phyloP scores from a whole-genome alignment of 2,797 vertebrate genomes.

The Acropternis orthonyx region DNA sequence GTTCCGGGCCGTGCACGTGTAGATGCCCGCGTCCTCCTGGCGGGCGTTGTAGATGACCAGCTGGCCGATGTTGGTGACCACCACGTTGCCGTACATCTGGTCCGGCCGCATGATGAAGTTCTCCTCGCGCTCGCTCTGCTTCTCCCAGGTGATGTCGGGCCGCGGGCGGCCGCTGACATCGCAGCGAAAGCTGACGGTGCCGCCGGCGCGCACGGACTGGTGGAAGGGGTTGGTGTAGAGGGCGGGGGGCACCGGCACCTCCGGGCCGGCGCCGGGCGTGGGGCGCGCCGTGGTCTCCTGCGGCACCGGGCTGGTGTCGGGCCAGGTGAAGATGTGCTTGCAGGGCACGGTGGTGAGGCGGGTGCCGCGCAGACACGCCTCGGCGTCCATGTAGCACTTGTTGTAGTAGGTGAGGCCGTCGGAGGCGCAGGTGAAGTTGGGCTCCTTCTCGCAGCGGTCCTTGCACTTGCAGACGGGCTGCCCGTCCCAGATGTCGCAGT shows the following conservation, averaged over 20 bases:
- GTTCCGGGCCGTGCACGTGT: slow-evolving; percentile 91
- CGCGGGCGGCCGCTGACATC: slow-evolving; percentile 86
- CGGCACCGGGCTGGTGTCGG: slow-evolving; percentile 85
- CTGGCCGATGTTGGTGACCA: slow-evolving; percentile 96
- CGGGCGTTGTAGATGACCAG: slow-evolving; percentile 93
- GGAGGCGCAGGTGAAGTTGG: slow-evolving; percentile 94
- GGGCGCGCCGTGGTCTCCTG: slow-evolving; percentile 86
- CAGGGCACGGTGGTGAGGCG: slow-evolving; percentile 87
- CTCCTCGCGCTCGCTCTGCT: slow-evolving; percentile 86
- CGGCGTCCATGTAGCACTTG: slow-evolving; percentile 96
- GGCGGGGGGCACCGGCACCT: slow-evolving; percentile 81
- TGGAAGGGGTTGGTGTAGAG: slow-evolving; percentile 91
- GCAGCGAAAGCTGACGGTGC: slow-evolving; percentile 93
- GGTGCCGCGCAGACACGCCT: slow-evolving; percentile 89
- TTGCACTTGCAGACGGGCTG: slow-evolving; percentile 95
- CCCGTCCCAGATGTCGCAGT: slow-evolving; percentile 94
- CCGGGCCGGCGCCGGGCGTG: slow-evolving; percentile 78
- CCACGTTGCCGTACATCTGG: slow-evolving; percentile 96
- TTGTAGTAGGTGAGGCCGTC: slow-evolving; percentile 98
- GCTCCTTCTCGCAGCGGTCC: slow-evolving; percentile 95
- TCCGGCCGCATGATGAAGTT: slow-evolving; percentile 92
- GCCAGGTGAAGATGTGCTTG: slow-evolving; percentile 88
- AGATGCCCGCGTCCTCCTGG: slow-evolving; percentile 90
- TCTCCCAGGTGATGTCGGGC: slow-evolving; percentile 95
- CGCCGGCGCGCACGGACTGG: slow-evolving; percentile 86